Conservation (phyloP, 2,888 invertebrate genomes). For the Amiota communis region DNA sequence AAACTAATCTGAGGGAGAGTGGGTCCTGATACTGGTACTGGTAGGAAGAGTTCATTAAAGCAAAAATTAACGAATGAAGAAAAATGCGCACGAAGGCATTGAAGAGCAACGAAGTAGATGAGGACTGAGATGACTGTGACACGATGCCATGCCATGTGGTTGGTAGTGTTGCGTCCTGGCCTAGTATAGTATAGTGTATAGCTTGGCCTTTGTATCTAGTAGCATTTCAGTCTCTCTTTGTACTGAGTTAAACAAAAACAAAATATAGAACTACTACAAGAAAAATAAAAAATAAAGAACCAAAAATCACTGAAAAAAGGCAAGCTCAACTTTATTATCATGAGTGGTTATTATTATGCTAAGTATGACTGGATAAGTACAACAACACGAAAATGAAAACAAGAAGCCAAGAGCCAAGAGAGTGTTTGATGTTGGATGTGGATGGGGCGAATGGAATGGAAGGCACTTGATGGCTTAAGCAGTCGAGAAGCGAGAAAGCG, state of each 20-base stretch:
- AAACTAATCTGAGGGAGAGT: neutral
- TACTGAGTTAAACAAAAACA: too few relatives aligned
- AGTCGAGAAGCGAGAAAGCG: too few relatives aligned
- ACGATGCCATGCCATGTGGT: too few relatives aligned
- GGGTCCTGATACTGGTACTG: too few relatives aligned
- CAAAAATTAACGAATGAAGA: conserved; percentile 18
- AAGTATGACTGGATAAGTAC: conserved; percentile 28
- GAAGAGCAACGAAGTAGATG: conserved; percentile 1
- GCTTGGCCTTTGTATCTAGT: too few relatives aligned
- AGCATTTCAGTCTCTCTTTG: too few relatives aligned
- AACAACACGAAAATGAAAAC: neutral
- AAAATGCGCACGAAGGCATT: neutral
- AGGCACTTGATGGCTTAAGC: too few relatives aligned
- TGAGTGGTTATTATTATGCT: conserved; percentile 24
- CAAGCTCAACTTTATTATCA: conserved; percentile 19
- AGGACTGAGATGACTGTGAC: too few relatives aligned
- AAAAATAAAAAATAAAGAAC: neutral
- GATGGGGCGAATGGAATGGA: too few relatives aligned
- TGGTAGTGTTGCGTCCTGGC: too few relatives aligned
- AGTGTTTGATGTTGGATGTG: neutral
- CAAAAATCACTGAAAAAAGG: neutral
- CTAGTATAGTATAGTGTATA: too few relatives aligned
- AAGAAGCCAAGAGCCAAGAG: neutral
- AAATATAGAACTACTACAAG: too few relatives aligned
- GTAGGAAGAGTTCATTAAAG: conserved; percentile 24